Evolutionary conservation across 2,888 invertebrate species (phyloP), one percentile per base, ranked within the genome.

Genomic region (Crioceris asparagi): DNA sequence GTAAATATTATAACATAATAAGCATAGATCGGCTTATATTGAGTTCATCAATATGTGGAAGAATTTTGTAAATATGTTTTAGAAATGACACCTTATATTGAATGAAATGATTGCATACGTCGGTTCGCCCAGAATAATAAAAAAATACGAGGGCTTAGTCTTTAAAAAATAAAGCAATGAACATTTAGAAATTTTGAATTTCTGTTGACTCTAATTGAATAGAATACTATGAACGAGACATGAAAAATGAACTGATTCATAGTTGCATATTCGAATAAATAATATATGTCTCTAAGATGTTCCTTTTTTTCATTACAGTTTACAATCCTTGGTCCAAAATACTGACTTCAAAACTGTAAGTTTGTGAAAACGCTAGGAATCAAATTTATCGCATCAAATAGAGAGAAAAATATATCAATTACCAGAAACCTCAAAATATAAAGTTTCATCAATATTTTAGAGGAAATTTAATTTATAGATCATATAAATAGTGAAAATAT

Each of bases 401-500:
- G 30, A 32, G 31, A 35, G 29, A 32, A 31, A 36, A 32, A 37
- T 25, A 21, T 34, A 29, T 18, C 15, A 32, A 15, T 16, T 15
- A 11, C 14, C 17, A 30, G 17, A 16, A 30, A 15, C 15, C 10
- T 15, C 11, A 30, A 30, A 17, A 30, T 30, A 16, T 30, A 17
- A 30, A 14, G 11, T 30, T 30, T 30, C 11, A 30, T 16, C n/a
- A n/a, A n/a, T n/a, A n/a, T n/a, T n/a, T 11, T 30, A 30, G 29
- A 29, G 6, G 15, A 16, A 16, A 30, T 10, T 6, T 21, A 21
- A 6, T 21, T 21, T 21, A 33, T 33, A 33, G 23, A 23, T 35
- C 38, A 36, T 40, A 38, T 38, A 38, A 46, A 44, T 41, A n/a
- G n/a, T n/a, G n/a, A 25, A 7, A 41, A 48, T 48, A 49, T 41